These are phyloP conservation scores for Sciurus niger DNA, from an alignment of 2,113 vertebrate genomes.

Conservation along the genomic window DNA sequence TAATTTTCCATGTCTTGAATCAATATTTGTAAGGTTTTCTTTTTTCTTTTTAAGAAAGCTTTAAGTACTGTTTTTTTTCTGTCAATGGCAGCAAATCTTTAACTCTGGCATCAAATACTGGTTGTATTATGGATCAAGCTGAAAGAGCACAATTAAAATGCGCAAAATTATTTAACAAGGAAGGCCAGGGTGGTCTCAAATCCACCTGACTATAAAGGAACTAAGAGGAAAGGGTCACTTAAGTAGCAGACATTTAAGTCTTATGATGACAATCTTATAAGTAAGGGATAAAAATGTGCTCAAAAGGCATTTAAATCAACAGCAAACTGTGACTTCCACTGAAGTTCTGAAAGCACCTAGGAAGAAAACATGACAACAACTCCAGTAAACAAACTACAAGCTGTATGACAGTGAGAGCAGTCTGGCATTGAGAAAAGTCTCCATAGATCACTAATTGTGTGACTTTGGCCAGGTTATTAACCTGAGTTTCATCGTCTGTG, in stretches of 20 bases:
- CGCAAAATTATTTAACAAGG: background rate
- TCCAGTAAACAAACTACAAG: background rate
- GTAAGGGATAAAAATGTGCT: background rate
- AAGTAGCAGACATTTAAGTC: background rate
- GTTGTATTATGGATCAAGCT: background rate
- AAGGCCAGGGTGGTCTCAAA: background rate
- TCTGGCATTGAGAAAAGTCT: background rate
- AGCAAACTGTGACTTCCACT: slow-evolving; percentile 16
- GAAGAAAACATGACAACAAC: slow-evolving; percentile 12
- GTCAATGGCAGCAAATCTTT: background rate
- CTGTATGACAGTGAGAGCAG: background rate
- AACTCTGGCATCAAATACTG: background rate
- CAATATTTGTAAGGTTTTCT: background rate
- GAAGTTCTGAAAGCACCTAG: background rate
- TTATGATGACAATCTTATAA: background rate
- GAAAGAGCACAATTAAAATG: background rate
- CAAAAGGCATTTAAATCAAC: background rate
- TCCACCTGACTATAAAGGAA: background rate
- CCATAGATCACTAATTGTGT: background rate
- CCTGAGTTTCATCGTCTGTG: background rate
- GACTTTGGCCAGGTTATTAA: background rate
- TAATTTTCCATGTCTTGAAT: background rate
- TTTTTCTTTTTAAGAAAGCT: background rate
- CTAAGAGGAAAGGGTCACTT: background rate
- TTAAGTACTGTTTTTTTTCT: background rate